A percentile compares a stretch with the other conserved stretches of the same genome.
phyloP scores from a whole-genome alignment of 2,113 vertebrate genomes.

The Atlantisia rogersi region DNA sequence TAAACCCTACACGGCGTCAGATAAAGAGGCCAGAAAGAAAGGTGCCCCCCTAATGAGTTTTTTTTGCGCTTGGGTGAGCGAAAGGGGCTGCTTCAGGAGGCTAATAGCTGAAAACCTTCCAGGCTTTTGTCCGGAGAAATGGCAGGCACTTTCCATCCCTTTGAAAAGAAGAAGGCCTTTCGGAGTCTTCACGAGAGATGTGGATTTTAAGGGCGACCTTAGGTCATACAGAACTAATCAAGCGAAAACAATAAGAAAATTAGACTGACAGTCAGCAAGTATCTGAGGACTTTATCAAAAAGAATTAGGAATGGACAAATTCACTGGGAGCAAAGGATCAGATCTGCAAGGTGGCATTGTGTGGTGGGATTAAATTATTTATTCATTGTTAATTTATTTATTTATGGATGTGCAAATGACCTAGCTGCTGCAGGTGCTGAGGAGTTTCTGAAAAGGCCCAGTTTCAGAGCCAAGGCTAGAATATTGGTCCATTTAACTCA shows the following conservation, averaged over 20 bases:
- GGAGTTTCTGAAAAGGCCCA: constrained; percentile 78
- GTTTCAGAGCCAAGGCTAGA: constrained; percentile 77
- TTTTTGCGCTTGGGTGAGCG: constrained; percentile 89
- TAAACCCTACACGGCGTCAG: constrained; percentile 69
- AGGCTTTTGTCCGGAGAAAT: constrained; percentile 84
- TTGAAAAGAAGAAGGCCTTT: constrained; percentile 79
- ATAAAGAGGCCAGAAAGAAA: constrained; percentile 80
- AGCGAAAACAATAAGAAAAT: constrained; percentile 87
- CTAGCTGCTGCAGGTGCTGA: constrained; percentile 83
- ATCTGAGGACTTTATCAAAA: constrained; percentile 87
- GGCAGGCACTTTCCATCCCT: constrained; percentile 83
- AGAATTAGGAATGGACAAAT: constrained; percentile 82
- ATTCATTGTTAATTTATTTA: constrained; percentile 90
- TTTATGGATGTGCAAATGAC: constrained; percentile 85
- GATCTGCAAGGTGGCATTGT: constrained; percentile 82
- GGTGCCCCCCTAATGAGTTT: constrained; percentile 87
- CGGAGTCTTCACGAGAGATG: constrained; percentile 80
- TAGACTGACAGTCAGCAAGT: constrained; percentile 84
- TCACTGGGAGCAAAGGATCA: constrained; percentile 77
- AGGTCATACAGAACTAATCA: constrained; percentile 91
- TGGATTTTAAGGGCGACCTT: constrained; percentile 86
- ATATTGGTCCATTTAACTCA: constrained; percentile 86
- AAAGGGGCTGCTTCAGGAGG: constrained; percentile 79
- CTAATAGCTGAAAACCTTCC: constrained; percentile 74
- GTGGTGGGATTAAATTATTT: constrained; percentile 84